These are phyloP conservation scores for Aldabrachelys gigantea DNA, from an alignment of 2,113 vertebrate species.

Conservation along the genomic window DNA sequence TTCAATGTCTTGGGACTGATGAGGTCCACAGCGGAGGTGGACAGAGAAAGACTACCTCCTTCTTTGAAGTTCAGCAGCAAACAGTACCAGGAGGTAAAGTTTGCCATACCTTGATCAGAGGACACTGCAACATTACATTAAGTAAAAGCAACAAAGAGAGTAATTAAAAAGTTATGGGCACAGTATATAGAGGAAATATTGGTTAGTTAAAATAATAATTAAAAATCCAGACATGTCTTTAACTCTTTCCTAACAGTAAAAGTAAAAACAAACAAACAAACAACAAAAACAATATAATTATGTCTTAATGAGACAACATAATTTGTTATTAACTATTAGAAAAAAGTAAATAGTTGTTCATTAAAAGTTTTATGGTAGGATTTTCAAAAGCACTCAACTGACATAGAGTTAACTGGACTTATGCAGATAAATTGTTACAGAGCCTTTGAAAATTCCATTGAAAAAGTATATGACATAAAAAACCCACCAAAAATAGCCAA, in stretches of 20 bases:
- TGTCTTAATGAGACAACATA: background rate
- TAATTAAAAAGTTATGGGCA: background rate
- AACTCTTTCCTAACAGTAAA: background rate
- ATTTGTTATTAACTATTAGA: background rate
- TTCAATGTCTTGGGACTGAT: background rate
- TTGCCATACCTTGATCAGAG: background rate
- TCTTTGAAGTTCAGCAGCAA: background rate
- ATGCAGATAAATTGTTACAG: background rate
- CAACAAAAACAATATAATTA: background rate
- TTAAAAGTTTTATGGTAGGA: rapidly evolving
- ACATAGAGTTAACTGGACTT: background rate
- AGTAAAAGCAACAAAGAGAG: background rate
- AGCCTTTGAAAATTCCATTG: background rate
- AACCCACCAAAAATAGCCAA: background rate
- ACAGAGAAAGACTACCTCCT: background rate
- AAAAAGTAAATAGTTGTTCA: background rate
- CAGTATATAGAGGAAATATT: background rate
- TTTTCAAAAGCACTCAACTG: rapidly evolving
- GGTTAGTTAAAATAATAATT: background rate
- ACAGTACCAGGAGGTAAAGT: rapidly evolving
- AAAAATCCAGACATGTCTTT: rapidly evolving
- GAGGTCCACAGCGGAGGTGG: background rate
- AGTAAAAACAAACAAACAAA: background rate
- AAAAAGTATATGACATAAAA: background rate
- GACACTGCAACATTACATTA: background rate